Base-by-base conservation (phyloP, 2,113 vertebrate genomes). In the Xenotilapia leptura region DNA sequence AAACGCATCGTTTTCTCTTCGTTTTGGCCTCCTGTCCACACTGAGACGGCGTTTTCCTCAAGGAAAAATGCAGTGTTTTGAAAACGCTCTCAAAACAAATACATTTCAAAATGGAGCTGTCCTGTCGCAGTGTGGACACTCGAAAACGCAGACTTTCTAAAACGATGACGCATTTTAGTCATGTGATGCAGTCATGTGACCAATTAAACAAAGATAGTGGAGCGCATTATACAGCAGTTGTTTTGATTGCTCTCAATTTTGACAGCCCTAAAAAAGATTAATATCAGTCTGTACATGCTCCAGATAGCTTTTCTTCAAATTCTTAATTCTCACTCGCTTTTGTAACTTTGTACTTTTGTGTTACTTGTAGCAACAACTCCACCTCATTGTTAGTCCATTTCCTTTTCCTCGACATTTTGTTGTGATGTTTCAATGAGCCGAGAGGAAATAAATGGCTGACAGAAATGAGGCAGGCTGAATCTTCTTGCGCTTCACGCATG, bases 41-140 rank as follows among this genome's bases (percentile, higher is more conserved):
- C 17, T n/a, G 49, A n/a, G 49, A n/a, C 1, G 2, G 0, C 8
- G 1, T 9, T 51, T 51, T n/a, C 49, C 5, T 9, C 19, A 51
- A 5, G 49, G 49, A 10, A 51, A 51, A n/a, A n/a, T 3, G 17
- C 49, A 51, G 49, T 2, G 49, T n/a, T 51, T 51, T 51, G 17
- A 19, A 51, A 36, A 36, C 33, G 7, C 33, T 2, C 33, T 36
- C 33, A 9, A 36, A 36, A 36, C 33, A 4, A 4, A 36, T 36
- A 36, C 7, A 4, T 36, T 36, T 1, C 33, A 36, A 51, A 53
- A 53, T 1, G 51, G 19, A 53, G 9, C 19, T 4, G 51, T 4
- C 51, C 51, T 1, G 0, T n/a, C 3, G 1, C 19, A 53, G 51
- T 2, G 51, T 53, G 9, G 51, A 11, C 51, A 53, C 19, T 53